These are phyloP conservation scores for Scopus umbretta DNA, from an alignment of 2,113 vertebrate species.

Conservation along the genomic window DNA sequence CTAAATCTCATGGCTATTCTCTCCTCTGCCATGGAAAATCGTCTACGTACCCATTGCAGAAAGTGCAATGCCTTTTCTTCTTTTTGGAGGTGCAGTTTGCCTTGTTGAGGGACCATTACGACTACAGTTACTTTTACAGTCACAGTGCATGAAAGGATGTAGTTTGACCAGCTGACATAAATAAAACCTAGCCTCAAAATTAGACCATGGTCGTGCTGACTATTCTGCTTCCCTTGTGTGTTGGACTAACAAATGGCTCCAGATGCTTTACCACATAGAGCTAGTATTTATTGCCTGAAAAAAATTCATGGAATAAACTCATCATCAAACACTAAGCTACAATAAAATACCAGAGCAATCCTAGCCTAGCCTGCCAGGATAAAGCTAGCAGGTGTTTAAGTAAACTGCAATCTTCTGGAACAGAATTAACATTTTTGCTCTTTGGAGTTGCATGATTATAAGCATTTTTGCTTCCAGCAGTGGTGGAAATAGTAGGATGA, in stretches of 20 bases:
- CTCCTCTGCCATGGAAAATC: not conserved
- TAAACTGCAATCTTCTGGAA: not conserved
- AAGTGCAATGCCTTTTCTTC: not conserved
- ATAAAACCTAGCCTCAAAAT: not conserved
- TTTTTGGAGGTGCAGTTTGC: not conserved
- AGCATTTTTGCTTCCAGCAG: not conserved
- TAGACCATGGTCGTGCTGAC: not conserved
- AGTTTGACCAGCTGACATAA: not conserved
- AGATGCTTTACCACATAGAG: slow-evolving; percentile 5
- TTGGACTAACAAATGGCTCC: slow-evolving; percentile 1
- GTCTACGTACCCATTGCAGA: not conserved
- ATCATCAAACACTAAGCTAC: not conserved
- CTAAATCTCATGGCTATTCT: not conserved
- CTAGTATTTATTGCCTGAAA: not conserved
- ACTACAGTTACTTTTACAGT: not conserved
- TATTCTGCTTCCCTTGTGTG: not conserved
- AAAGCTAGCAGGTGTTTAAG: not conserved
- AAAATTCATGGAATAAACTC: not conserved
- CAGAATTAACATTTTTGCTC: not conserved
- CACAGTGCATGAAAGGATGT: not conserved
- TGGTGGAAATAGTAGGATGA: not conserved
- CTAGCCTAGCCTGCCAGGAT: not conserved
- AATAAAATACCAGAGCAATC: not conserved
- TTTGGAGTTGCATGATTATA: not conserved
- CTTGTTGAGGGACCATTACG: not conserved